Conservation (phyloP, 2,888 invertebrate species). For the Pelosia muscerda region DNA sequence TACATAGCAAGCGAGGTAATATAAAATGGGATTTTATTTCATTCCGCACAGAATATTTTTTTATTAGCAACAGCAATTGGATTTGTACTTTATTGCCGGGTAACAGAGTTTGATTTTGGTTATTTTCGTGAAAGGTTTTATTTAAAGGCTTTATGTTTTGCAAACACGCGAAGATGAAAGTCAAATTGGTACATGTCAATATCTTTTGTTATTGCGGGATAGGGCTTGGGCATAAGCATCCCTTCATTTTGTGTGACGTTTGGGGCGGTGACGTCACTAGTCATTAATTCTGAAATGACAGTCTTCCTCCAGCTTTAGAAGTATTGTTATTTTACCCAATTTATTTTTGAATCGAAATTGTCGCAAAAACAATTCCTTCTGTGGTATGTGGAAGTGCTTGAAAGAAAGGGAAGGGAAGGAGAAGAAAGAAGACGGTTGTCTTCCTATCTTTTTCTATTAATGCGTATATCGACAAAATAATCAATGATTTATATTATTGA, state of each 20-base stretch:
- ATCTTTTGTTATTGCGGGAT: conserved; percentile 34
- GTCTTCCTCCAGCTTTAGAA: conserved; percentile 8
- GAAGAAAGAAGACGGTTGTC: too few relatives aligned
- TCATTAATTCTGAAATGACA: conserved; percentile 14
- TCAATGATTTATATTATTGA: too few relatives aligned
- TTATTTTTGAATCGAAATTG: not conserved
- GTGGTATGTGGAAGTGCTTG: too few relatives aligned
- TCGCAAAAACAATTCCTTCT: too few relatives aligned
- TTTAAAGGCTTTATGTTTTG: conserved; percentile 40
- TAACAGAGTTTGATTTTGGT: conserved; percentile 24
- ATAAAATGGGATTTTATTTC: conserved; percentile 46
- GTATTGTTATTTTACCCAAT: not conserved
- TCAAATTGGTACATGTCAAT: conserved; percentile 43
- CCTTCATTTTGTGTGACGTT: conserved; percentile 24
- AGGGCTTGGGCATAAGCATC: conserved; percentile 22
- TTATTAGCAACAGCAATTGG: conserved; percentile 34
- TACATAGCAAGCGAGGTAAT: conserved; percentile 32
- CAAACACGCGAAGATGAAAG: conserved; percentile 50
- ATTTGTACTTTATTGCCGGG: conserved; percentile 29
- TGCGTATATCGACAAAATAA: too few relatives aligned
- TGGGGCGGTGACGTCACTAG: conserved; percentile 25
- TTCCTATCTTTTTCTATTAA: too few relatives aligned
- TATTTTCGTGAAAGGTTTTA: conserved; percentile 24
- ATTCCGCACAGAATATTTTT: conserved; percentile 23
- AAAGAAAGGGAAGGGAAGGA: too few relatives aligned